These are phyloP conservation scores for Drosophila mettleri DNA, from an alignment of 2,888 invertebrate genomes.

Conservation along the genomic window DNA sequence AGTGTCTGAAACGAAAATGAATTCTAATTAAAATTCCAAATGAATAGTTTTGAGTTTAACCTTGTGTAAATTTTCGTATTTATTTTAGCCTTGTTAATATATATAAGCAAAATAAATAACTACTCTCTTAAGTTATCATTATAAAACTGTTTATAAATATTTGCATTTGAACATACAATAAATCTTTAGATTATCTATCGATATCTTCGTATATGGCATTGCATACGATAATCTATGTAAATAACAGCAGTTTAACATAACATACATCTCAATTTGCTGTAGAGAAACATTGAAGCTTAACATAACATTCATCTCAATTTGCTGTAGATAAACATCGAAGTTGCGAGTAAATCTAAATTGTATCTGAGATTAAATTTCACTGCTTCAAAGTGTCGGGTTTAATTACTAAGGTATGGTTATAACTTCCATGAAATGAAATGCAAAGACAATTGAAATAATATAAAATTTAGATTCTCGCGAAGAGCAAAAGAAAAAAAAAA, in stretches of 20 bases:
- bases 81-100: too few relatives aligned
- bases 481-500: background rate
- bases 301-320: background rate
- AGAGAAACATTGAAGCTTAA: constrained; percentile 12
- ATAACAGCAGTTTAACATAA: constrained; percentile 20
- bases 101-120: too few relatives aligned
- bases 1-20: constrained; percentile 9
- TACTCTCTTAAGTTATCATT: too few relatives aligned
- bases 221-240: background rate
- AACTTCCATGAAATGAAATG: background rate
- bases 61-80: constrained; percentile 10
- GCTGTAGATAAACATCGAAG: constrained; percentile 1
- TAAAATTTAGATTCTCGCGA: background rate
- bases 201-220: constrained; percentile 1
- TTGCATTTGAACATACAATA: background rate
- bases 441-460: background rate
- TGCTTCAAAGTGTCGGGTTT: constrained; percentile 42
- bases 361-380: background rate
- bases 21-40: constrained; percentile 35
- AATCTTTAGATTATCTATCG: background rate
- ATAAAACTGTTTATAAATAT: too few relatives aligned
- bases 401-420: constrained; percentile 29
- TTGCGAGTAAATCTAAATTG: background rate
- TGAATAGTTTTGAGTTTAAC: constrained; percentile 8
- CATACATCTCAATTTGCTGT: background rate